Conservation (phyloP, 2,797 vertebrate species). For the Orestias chungarensis region DNA sequence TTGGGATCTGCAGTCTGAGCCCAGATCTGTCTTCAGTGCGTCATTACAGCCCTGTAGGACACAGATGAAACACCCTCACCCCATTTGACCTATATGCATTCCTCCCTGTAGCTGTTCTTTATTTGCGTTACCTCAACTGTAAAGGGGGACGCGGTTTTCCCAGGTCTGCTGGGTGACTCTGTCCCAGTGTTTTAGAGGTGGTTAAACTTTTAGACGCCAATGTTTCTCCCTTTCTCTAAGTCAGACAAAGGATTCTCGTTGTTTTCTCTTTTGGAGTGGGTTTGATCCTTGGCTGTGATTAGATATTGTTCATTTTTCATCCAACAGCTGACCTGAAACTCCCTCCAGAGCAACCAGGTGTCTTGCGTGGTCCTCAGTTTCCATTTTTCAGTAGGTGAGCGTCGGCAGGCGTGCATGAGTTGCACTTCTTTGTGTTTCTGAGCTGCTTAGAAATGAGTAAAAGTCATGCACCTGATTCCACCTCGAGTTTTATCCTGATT, state of each 20-base stretch:
- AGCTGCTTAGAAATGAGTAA: slow-evolving; percentile 40
- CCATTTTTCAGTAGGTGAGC: slow-evolving; percentile 36
- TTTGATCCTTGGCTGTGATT: slow-evolving; percentile 27
- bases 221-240: slow-evolving; percentile 6
- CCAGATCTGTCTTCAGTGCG: slow-evolving; percentile 34
- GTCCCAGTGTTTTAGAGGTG: slow-evolving; percentile 37
- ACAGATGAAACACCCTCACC: slow-evolving; percentile 21
- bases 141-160: slow-evolving; percentile 62
- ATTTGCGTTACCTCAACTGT: slow-evolving; percentile 66
- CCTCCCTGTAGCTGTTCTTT: slow-evolving; percentile 55
- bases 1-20: slow-evolving; percentile 5
- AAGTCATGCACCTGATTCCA: slow-evolving; percentile 25
- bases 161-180: slow-evolving; percentile 34
- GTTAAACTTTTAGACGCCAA: slow-evolving; percentile 20
- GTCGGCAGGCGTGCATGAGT: slow-evolving; percentile 1
- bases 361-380: slow-evolving; percentile 44
- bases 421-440: slow-evolving; percentile 34
- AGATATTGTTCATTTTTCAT: slow-evolving; percentile 36
- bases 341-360: slow-evolving; percentile 26
- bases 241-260: slow-evolving; percentile 40
- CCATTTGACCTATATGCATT: slow-evolving; percentile 52
- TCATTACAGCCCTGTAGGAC: slow-evolving; percentile 32
- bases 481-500: slow-evolving; percentile 19
- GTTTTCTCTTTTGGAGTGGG: slow-evolving; percentile 7
- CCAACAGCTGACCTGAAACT: slow-evolving; percentile 50